A percentile compares a stretch with the other conserved stretches of the same genome.
Conservation (phyloP, 2,797 vertebrate genomes). For the Tokudaia muenninki region DNA sequence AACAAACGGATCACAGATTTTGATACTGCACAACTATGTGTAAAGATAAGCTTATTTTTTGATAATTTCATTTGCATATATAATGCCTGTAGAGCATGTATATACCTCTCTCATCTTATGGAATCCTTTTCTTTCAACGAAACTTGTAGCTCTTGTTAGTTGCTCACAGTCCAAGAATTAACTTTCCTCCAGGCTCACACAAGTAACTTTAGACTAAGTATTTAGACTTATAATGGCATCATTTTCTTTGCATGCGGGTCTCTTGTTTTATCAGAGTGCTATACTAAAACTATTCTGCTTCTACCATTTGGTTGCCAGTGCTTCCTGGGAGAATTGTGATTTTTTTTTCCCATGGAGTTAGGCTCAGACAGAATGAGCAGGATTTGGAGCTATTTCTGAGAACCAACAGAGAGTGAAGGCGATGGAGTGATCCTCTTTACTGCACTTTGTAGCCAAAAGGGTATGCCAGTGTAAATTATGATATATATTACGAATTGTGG, state of each 20-base stretch:
- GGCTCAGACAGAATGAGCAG: neutral
- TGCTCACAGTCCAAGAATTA: neutral
- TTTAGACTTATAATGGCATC: neutral
- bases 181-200: neutral
- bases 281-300: neutral
- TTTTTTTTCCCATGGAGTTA: neutral
- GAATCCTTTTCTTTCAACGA: neutral
- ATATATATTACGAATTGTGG: neutral
- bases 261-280: neutral
- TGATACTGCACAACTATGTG: neutral
- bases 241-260: neutral
- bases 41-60: neutral
- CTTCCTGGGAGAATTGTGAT: neutral
- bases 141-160: neutral
- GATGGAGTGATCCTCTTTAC: neutral
- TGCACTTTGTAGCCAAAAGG: neutral
- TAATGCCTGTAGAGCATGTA: neutral
- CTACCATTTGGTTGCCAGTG: neutral
- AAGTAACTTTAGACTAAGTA: neutral
- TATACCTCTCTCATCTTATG: rapidly evolving
- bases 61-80: neutral
- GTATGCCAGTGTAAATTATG: neutral
- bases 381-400: neutral
- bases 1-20: conserved; percentile 2
- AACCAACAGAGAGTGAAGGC: neutral